A percentile compares a stretch with the other conserved stretches of the same genome.
Evolutionary conservation across 2,797 vertebrate species (phyloP).

Genomic region (Octomys mimax): DNA sequence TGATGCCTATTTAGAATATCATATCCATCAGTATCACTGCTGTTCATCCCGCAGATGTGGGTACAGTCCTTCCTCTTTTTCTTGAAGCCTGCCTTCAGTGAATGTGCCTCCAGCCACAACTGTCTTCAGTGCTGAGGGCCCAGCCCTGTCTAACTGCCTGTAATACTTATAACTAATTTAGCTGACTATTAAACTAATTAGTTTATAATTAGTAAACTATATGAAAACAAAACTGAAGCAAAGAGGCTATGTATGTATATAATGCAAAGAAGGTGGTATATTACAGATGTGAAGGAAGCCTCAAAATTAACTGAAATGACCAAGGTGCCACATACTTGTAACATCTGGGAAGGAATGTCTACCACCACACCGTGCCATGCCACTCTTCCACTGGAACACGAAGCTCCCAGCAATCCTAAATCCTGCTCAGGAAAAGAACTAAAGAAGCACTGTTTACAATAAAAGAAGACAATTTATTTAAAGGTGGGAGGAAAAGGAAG

Average conservation of each 20-base stretch:
- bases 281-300: not conserved
- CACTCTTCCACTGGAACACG: not conserved
- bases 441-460: no score
- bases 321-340: not conserved
- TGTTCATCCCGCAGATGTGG: not conserved
- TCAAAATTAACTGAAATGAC: not conserved
- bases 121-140: not conserved
- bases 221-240: not conserved
- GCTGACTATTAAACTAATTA: not conserved
- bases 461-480: not conserved
- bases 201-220: not conserved
- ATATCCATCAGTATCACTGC: not conserved
- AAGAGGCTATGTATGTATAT: not conserved
- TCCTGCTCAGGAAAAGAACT: not conserved
- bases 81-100: not conserved
- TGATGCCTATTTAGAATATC: not conserved
- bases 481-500: not conserved
- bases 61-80: not conserved
- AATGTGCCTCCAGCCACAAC: not conserved
- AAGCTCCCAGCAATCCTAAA: not conserved
- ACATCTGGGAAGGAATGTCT: not conserved
- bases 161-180: not conserved
- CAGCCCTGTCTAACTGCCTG: no score
- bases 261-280: not conserved
- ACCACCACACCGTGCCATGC: not conserved